Base-by-base conservation (phyloP, 2,888 invertebrate genomes). In the Tromatobia lineatoria region DNA sequence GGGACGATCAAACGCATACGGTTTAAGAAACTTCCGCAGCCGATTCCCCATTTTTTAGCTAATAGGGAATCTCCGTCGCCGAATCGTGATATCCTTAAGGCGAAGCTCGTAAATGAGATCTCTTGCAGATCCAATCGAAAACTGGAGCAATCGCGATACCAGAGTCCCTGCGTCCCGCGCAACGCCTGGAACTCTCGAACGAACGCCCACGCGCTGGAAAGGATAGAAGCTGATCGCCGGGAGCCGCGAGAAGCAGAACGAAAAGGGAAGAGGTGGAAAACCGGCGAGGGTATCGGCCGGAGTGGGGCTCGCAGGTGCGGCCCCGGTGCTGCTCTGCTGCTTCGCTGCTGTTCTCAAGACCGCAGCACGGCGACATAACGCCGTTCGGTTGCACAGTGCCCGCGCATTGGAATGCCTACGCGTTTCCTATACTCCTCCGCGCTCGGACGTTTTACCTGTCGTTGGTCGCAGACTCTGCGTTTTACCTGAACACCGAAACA, bases 281-380 rank as follows among this genome's bases (percentile, higher is more conserved):
- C 75, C 78, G 78, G 78, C 75, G 85, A 75, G 77, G 67, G 52
- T 73, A 80, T 84, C 70, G 78, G 80, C 38, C 25, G 80, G 83
- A 85, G 87, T 83, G 85, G 87, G 86, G 85, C 57, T 70, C 29
- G 88, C 91, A 91, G 91, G 91, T 91, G 91, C 90, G 91, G 91
- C 88, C 84, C 70, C 79, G 73, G 69, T 74, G 73, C 71, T 59
- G 77, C 70, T 79, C n/a, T 50, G 73, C 66, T 57, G 82, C 8
- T 73, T 73, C 42, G 38, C 38, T 66, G 74, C 70, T 71, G 71
- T 61, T 66, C 85, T 75, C 77, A 83, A 83, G 87, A 86, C 88
- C 90, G 88, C 85, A 87, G 88, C 86, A 87, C 90, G 77, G 87
- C 88, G 88, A 88, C 85, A 85, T 83, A 88, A 88, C 89, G 88